phyloP scores from a whole-genome alignment of 2,888 invertebrate genomes.

The Sminthurides aquaticus region DNA sequence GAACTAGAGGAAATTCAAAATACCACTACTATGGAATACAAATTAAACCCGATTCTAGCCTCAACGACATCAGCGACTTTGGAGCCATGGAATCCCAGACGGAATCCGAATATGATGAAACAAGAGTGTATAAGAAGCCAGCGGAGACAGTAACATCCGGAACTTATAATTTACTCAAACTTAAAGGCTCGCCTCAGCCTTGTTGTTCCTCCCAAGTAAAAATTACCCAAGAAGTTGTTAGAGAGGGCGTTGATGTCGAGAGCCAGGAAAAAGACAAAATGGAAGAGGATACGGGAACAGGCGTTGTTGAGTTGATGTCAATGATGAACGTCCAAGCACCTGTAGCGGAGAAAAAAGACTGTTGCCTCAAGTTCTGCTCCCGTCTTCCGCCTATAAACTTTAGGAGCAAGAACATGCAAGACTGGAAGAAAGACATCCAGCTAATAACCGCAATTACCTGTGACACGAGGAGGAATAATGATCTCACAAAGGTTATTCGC shows the following conservation, averaged over 20 bases:
- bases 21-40: constrained; percentile 99
- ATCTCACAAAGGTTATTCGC: neutral
- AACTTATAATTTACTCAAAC: neutral
- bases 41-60: constrained; percentile 75
- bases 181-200: neutral
- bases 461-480: neutral
- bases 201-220: neutral
- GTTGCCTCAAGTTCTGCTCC: neutral
- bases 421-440: neutral
- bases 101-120: neutral
- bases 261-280: neutral
- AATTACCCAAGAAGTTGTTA: neutral
- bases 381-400: neutral
- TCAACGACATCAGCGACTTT: constrained; percentile 52
- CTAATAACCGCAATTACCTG: neutral
- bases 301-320: neutral
- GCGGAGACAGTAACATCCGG: neutral
- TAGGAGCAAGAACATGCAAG: neutral
- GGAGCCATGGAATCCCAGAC: neutral
- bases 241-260: neutral
- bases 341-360: neutral
- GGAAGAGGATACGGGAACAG: neutral
- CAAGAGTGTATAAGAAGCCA: neutral
- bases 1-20: constrained; percentile 51
- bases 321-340: neutral